These are phyloP conservation scores for Hartigia nigra DNA, from an alignment of 2,888 invertebrate genomes.

Conservation along the genomic window DNA sequence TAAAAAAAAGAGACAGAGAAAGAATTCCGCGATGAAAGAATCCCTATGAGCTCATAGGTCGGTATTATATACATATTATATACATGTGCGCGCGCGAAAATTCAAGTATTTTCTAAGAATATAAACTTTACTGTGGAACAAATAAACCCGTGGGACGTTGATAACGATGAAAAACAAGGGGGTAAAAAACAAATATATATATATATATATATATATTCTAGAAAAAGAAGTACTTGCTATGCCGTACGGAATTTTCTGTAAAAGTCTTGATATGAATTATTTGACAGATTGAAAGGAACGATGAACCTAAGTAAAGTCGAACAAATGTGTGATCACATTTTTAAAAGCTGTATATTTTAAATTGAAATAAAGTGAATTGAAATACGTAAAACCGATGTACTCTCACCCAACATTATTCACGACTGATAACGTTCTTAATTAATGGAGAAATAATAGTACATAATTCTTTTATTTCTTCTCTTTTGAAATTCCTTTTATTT, in stretches of 20 bases:
- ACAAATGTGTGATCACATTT: constrained; percentile 60
- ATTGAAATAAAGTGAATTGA: constrained; percentile 54
- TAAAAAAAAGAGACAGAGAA: constrained; percentile 15
- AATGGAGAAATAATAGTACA: neutral
- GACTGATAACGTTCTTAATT: neutral
- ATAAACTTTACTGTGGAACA: constrained; percentile 26
- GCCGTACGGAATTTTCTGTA: neutral
- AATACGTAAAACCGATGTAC: neutral
- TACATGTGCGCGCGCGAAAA: constrained; percentile 9
- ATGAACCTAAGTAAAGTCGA: constrained; percentile 36
- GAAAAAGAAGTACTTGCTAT: neutral
- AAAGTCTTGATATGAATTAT: neutral
- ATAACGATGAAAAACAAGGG: constrained; percentile 23
- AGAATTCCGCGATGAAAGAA: constrained; percentile 10
- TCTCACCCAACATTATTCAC: neutral
- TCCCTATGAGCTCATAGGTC: neutral
- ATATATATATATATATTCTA: too few species aligned
- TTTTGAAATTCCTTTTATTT: neutral
- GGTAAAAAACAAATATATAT: constrained; percentile 11
- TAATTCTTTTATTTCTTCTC: neutral
- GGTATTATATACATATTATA: constrained; percentile 13
- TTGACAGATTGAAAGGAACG: neutral
- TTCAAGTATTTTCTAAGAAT: constrained; percentile 49
- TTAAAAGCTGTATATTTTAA: constrained; percentile 62
- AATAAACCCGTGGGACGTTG: constrained; percentile 31